Percentiles rank a stretch among this genome's conserved stretches.
phyloP scores from a whole-genome alignment of 1,140 invertebrate species.

The Orchestia grillus region DNA sequence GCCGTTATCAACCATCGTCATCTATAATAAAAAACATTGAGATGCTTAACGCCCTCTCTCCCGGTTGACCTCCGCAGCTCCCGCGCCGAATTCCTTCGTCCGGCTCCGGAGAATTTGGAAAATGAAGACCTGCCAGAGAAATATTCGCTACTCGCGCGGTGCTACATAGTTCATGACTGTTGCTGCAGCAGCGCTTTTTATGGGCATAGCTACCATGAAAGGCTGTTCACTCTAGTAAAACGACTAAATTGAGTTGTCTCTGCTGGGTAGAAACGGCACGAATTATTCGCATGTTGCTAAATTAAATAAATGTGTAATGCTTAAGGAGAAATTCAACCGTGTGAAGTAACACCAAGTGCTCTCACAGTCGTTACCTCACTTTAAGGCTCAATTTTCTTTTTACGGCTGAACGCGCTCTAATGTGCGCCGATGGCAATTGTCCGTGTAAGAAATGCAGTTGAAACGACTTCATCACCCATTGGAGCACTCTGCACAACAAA shows the following conservation, averaged over 20 bases:
- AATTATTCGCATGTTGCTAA: neutral
- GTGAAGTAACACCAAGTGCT: neutral
- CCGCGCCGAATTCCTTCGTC: neutral
- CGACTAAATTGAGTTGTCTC: neutral
- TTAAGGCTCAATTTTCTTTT: conserved; percentile 2
- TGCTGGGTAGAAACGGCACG: neutral
- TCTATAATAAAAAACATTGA: conserved; percentile 44
- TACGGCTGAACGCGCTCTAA: neutral
- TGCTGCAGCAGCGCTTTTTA: neutral
- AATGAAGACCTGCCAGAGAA: conserved; percentile 32
- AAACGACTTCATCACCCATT: neutral
- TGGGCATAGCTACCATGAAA: neutral
- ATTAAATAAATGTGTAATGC: neutral
- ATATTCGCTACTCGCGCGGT: neutral
- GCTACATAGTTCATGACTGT: conserved; percentile 19
- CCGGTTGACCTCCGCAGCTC: conserved; percentile 16
- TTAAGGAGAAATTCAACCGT: neutral
- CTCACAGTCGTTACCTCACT: neutral
- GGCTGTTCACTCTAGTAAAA: neutral
- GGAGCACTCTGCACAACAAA: neutral
- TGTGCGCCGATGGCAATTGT: neutral
- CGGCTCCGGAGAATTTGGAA: conserved; percentile 20
- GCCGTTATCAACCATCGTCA: conserved; percentile 47
- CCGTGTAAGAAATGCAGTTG: neutral
- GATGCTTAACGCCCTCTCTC: conserved; percentile 39